Evolutionary conservation across 2,113 vertebrate genomes (phyloP).

Genomic region (Prionailurus bengalensis): DNA sequence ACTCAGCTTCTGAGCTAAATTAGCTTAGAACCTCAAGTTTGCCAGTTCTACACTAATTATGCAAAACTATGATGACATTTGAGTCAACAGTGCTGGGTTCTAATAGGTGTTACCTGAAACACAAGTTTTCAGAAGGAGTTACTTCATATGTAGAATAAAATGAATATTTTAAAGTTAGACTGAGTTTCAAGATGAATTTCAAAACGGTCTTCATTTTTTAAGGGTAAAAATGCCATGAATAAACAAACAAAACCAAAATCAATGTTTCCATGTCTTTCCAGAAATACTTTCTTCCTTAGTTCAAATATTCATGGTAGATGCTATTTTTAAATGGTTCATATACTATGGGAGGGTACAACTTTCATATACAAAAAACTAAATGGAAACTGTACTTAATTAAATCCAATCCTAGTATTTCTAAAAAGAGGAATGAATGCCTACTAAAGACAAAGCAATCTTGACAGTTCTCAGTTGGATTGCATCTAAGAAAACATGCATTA

Average conservation of each 20-base stretch:
- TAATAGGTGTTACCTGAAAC: not conserved
- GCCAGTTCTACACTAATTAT: constrained; percentile 3
- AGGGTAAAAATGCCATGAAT: constrained; percentile 10
- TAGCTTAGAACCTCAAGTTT: not conserved
- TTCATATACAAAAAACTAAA: constrained; percentile 29
- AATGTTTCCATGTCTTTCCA: not conserved
- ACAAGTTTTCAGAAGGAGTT: constrained; percentile 39
- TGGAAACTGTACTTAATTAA: constrained; percentile 24
- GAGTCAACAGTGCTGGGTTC: not conserved
- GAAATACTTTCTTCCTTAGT: not conserved
- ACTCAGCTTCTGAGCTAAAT: not conserved
- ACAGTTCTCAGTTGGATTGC: not conserved
- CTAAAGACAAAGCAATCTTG: constrained; percentile 29
- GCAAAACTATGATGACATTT: not conserved
- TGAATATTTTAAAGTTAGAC: constrained; percentile 36
- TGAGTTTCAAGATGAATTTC: constrained; percentile 33
- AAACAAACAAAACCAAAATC: constrained; percentile 16
- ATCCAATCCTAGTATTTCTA: not conserved
- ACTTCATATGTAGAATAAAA: constrained; percentile 23
- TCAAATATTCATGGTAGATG: not conserved
- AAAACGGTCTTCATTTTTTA: not conserved
- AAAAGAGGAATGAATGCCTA: constrained; percentile 46
- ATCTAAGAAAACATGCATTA: not conserved
- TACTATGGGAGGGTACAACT: not conserved
- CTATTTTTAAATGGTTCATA: not conserved